Evolutionary conservation across 2,888 invertebrate genomes (phyloP), one percentile per base, ranked within the genome.

Genomic region (Lottia gigantea): DNA sequence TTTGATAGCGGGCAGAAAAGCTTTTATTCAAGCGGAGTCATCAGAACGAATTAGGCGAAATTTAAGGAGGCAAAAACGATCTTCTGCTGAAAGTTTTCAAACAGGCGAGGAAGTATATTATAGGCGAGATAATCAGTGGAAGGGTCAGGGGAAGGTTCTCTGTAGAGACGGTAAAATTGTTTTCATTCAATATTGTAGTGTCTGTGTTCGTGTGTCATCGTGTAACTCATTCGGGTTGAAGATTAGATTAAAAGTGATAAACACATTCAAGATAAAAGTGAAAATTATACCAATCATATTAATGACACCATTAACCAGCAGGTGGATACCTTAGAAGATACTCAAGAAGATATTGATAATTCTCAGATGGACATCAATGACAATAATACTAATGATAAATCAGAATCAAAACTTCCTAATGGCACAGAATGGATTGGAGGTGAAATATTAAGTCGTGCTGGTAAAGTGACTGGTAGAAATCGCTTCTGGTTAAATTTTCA

Each of bases 121-220:
- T 46, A 69, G 72, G 61, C 14, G 65, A 46, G 68, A 69, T 16
- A 49, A 70, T 19, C 49, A 68, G 46, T 74, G 74, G 74, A 65
- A 55, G 62, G 73, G 74, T 19, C 74, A 62, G 76, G 71, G 66
- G 71, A 79, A 66, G 71, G 79, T 71, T 69, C n/a, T n/a, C n/a
- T n/a, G n/a, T n/a, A n/a, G n/a, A n/a, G 72, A 73, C 71, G 75
- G 74, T n/a, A 67, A 70, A 65, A 65, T 74, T 23, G 63, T 74
- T 15, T 74, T 72, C 70, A 67, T 74, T 47, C 62, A 71, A 8
- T 68, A 74, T 74, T 71, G 74, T 19, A 72, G 69, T 25, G 62
- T 64, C 16, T 74, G 70, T 67, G 70, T 74, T 11, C 49, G 74
- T 40, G 74, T 72, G 19, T 68, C 65, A 45, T 67, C 70, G 2